Conservation (phyloP, 2,797 vertebrate species). For the Smutsia gigantea region DNA sequence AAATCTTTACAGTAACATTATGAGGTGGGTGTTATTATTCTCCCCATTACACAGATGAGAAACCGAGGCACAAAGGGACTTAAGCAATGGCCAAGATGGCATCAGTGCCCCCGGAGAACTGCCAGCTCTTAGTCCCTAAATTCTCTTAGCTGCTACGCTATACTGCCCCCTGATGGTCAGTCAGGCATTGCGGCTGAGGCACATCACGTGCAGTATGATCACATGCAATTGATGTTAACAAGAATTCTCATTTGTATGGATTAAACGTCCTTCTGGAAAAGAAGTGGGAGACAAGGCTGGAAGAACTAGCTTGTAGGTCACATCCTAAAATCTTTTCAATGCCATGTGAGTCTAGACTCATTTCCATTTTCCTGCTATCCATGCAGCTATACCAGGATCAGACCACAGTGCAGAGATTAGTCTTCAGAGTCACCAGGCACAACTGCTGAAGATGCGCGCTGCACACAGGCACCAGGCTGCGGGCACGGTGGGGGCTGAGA, state of each 20-base stretch:
- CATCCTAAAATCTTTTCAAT: not conserved
- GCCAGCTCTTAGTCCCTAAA: no score
- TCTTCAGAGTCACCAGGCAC: not conserved
- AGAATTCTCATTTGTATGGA: not conserved
- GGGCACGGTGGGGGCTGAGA: not conserved
- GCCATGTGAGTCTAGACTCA: not conserved
- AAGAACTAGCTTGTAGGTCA: not conserved
- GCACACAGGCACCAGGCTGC: not conserved
- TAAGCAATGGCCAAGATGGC: not conserved
- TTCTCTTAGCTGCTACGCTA: not conserved
- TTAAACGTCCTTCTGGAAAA: not conserved
- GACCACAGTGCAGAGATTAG: not conserved
- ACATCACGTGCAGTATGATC: accelerated
- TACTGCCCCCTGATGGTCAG: not conserved
- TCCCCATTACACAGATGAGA: not conserved
- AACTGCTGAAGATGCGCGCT: not conserved
- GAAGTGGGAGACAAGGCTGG: not conserved
- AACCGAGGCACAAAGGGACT: not conserved
- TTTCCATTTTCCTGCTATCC: not conserved
- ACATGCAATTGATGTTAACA: accelerated
- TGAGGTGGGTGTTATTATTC: not conserved
- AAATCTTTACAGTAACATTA: not conserved
- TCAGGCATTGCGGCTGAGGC: not conserved
- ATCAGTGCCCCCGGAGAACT: accelerated
- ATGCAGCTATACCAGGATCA: not conserved